Base-by-base conservation (phyloP, 2,888 invertebrate species). In the Eremobia ochroleuca region DNA sequence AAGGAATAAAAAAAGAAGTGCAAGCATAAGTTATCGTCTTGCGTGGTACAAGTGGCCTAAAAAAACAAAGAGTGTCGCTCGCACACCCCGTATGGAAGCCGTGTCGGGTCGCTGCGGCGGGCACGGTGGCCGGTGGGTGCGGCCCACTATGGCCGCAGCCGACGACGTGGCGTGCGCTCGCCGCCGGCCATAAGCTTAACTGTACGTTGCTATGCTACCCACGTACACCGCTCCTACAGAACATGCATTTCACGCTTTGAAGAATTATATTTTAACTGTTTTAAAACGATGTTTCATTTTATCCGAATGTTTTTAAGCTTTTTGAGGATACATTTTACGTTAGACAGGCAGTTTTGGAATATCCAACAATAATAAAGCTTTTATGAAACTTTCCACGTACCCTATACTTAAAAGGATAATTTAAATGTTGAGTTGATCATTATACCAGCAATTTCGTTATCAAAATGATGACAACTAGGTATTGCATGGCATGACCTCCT, bases 71-170 rank as follows among this genome's bases (percentile, higher is more conserved):
- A 84, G 79, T 87, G 77, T 86, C 88, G 86, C 88, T 84, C 82
- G 73, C 82, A 89, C 89, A 89, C 89, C 86, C 88, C 77, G 79
- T 81, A 81, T 88, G 76, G 87, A 81, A 85, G 88, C 85, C 87
- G 85, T 86, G 85, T 73, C 83, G 82, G 79, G 76, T 81, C 81
- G 83, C 55, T 40, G 81, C 76, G 81, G 90, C 87, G 86, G 88
- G 88, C 77, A 83, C 88, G 89, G 88, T 88, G 83, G 84, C 85
- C 88, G 87, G 89, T 90, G 86, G 86, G 89, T 78, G 88, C 90
- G 88, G 89, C 90, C 86, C 88, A 82, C 88, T 80, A 79, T 85
- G 81, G 79, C 73, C 83, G 72, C 79, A 62, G 65, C 55, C 76
- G 75, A 72, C 77, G 73, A 77, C 72, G 62, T 70, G 74, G 75